A percentile compares a stretch with the other conserved stretches of the same genome.
Evolutionary conservation across 2,797 vertebrate genomes (phyloP).

Genomic region (Sparidentex hasta): DNA sequence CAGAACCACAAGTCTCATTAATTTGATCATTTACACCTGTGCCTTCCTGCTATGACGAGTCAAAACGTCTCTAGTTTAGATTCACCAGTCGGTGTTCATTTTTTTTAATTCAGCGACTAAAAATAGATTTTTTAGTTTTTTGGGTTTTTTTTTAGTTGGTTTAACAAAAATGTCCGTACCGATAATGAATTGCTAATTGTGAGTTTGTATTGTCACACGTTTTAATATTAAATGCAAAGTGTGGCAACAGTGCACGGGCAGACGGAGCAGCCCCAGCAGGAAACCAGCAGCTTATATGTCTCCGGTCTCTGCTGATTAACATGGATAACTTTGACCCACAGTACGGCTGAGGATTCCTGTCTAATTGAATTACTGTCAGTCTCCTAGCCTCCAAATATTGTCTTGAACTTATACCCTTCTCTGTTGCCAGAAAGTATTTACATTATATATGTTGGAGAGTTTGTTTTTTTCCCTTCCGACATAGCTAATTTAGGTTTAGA

Average conservation of each 20-base stretch:
- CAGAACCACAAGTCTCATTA: neutral
- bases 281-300: conserved; percentile 84
- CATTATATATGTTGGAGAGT: conserved; percentile 51
- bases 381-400: conserved; percentile 89
- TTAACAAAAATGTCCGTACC: neutral
- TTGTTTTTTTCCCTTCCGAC: conserved; percentile 10
- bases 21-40: neutral
- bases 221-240: conserved; percentile 51
- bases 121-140: too few species aligned
- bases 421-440: conserved; percentile 73
- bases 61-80: neutral
- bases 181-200: conserved; percentile 14
- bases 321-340: conserved; percentile 90
- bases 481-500: conserved; percentile 41
- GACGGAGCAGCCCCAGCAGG: conserved; percentile 78
- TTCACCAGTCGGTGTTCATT: neutral
- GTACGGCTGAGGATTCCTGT: conserved; percentile 87
- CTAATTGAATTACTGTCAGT: conserved; percentile 93
- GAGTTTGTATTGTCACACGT: conserved; percentile 36
- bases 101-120: neutral
- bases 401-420: conserved; percentile 87
- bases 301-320: conserved; percentile 87
- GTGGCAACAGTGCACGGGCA: conserved; percentile 55
- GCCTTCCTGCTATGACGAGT: neutral
- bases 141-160: neutral